These are phyloP conservation scores for Saimiri boliviensis DNA, from an alignment of 2,113 vertebrate species.

Conservation along the genomic window DNA sequence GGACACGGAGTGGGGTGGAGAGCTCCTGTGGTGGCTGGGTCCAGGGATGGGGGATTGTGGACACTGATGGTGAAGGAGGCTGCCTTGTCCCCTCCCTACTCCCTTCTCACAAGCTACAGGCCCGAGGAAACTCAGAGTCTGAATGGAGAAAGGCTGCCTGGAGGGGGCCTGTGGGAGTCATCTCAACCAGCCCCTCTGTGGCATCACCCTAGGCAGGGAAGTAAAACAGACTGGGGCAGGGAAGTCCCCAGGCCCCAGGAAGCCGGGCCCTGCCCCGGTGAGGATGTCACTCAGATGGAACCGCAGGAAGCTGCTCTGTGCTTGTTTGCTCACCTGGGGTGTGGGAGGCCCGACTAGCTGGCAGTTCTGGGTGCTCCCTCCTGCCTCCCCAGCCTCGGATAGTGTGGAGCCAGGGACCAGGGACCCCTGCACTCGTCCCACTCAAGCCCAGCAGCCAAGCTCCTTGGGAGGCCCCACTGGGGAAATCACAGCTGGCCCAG, in stretches of 20 bases:
- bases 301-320: conserved; percentile 42
- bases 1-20: background rate
- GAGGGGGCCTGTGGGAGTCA: background rate
- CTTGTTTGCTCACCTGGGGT: background rate
- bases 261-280: background rate
- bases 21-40: background rate
- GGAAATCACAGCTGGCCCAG: background rate
- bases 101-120: background rate
- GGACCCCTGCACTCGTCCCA: background rate
- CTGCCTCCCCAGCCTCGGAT: background rate
- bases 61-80: background rate
- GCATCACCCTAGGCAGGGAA: background rate
- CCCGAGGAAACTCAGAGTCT: background rate
- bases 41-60: background rate
- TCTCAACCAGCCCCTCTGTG: background rate
- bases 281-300: conserved; percentile 59
- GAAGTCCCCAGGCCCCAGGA: conserved; percentile 65
- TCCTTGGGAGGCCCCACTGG: background rate
- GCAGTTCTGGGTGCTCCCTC: background rate
- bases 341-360: background rate
- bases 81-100: fast-evolving
- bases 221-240: background rate
- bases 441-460: background rate
- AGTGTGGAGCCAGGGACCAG: background rate
- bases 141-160: background rate